A percentile compares a stretch with the other conserved stretches of the same genome.
These are phyloP conservation scores for Gymnogyps californianus DNA, from an alignment of 2,113 vertebrate species.

Conservation along the genomic window DNA sequence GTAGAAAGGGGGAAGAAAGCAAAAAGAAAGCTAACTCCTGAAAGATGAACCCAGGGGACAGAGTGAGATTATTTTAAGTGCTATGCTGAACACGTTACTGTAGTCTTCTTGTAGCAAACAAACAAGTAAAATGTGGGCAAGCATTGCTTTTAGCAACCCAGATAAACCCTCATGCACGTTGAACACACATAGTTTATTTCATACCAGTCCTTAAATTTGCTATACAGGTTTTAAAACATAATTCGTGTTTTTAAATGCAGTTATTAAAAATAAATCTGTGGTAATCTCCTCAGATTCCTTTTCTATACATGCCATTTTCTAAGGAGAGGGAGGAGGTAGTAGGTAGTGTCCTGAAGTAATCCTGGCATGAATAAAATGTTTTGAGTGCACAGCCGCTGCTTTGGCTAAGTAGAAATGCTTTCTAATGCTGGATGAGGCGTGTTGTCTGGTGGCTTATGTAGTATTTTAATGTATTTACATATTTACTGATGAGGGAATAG, in stretches of 20 bases:
- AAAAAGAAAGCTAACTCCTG: background rate
- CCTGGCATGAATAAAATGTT: background rate
- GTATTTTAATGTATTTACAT: background rate
- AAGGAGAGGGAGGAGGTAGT: background rate
- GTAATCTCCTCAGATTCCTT: constrained; percentile 32
- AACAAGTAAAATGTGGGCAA: background rate
- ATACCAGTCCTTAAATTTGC: background rate
- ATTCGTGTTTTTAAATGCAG: background rate
- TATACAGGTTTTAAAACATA: background rate
- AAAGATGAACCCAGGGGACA: background rate
- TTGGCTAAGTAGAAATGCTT: background rate
- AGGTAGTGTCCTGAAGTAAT: background rate
- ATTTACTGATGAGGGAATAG: background rate
- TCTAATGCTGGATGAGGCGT: background rate
- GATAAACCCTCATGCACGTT: background rate
- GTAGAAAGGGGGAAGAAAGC: background rate
- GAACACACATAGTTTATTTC: background rate
- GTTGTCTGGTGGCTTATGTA: background rate
- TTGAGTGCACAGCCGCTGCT: background rate
- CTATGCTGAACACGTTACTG: background rate
- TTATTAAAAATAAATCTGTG: constrained; percentile 40
- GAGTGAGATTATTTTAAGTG: background rate
- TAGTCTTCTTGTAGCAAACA: background rate
- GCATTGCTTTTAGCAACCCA: background rate
- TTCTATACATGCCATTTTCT: background rate